Conservation (phyloP, 2,797 vertebrate species). For the Acanthornis magna region DNA sequence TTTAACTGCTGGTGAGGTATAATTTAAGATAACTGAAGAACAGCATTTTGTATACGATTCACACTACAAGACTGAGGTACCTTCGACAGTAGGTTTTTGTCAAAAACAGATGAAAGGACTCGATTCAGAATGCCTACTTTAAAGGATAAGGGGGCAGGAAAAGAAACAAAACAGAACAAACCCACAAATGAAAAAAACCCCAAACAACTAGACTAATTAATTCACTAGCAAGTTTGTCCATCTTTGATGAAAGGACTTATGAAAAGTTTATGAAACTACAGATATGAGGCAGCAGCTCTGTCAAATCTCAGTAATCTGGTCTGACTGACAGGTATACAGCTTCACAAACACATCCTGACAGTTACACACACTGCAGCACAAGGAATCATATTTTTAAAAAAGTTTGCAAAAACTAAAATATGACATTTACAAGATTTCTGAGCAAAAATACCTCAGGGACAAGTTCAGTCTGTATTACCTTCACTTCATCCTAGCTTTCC, state of each 20-base stretch:
- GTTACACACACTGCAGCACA: background rate
- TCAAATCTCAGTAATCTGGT: background rate
- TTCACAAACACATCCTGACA: slow-evolving; percentile 33
- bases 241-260: background rate
- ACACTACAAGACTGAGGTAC: background rate
- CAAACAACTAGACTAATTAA: background rate
- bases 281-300: background rate
- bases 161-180: rapidly evolving
- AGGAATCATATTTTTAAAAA: background rate
- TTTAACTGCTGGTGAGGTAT: background rate
- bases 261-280: slow-evolving; percentile 15
- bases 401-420: slow-evolving; percentile 3
- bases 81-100: background rate
- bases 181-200: too few species aligned
- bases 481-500: background rate
- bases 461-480: slow-evolving; percentile 5
- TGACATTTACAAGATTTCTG: slow-evolving; percentile 34
- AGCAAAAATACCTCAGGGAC: slow-evolving; percentile 1
- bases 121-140: background rate
- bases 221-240: background rate
- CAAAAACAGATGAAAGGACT: background rate
- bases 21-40: background rate
- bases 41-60: background rate
- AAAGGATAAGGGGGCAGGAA: background rate
- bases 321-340: slow-evolving; percentile 18